phyloP scores from a whole-genome alignment of 2,113 vertebrate genomes.

The Archilochus colubris region DNA sequence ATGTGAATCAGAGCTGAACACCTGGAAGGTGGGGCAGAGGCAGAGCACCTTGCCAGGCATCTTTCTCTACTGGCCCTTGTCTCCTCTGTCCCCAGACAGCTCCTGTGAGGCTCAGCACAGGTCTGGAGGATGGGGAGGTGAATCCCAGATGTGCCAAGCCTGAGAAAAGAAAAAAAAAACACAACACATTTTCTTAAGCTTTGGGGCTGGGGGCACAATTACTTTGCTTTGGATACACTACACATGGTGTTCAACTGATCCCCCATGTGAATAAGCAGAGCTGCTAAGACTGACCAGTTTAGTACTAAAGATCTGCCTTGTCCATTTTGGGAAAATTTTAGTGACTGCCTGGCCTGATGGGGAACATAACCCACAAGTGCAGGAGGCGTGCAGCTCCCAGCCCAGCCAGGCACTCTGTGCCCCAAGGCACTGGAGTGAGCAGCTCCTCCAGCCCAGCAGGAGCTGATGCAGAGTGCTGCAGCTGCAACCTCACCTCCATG shows the following conservation, averaged over 20 bases:
- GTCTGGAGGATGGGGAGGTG: background rate
- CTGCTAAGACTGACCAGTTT: background rate
- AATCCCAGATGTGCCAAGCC: background rate
- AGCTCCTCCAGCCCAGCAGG: background rate
- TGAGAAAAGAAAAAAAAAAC: background rate
- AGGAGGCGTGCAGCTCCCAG: too few relatives aligned
- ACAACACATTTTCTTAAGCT: too few relatives aligned
- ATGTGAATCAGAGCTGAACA: fast-evolving
- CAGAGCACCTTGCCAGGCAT: fast-evolving
- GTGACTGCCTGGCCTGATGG: background rate
- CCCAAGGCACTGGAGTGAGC: background rate
- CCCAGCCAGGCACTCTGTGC: fast-evolving
- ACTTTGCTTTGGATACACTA: fast-evolving
- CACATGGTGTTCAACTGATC: fast-evolving
- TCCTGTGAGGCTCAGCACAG: fast-evolving
- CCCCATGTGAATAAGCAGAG: background rate
- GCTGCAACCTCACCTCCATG: fast-evolving
- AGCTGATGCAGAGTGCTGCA: background rate
- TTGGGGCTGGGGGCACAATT: too few relatives aligned
- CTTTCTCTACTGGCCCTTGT: background rate
- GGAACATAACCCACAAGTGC: background rate
- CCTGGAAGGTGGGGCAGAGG: background rate
- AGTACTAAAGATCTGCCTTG: background rate
- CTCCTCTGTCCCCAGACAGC: background rate
- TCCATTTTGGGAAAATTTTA: background rate